These are phyloP conservation scores for Ifrita kowaldi DNA, from an alignment of 2,113 vertebrate species.

Conservation along the genomic window DNA sequence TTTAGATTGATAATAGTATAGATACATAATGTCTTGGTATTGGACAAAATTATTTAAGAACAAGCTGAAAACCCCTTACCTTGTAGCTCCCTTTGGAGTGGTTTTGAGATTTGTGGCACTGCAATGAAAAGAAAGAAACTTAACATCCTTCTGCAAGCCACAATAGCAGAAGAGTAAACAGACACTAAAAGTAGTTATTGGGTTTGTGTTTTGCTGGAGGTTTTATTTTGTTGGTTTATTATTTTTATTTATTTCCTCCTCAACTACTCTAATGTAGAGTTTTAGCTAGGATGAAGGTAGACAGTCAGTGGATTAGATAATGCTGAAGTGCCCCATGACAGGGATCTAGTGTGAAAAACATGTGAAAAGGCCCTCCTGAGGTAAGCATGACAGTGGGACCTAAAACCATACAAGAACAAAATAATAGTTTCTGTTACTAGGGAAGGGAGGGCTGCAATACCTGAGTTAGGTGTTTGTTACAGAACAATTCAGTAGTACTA, in stretches of 20 bases:
- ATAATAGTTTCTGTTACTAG: not conserved
- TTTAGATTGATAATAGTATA: not conserved
- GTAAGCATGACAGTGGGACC: not conserved
- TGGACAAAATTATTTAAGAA: not conserved
- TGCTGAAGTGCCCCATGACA: not conserved
- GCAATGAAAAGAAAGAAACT: not conserved
- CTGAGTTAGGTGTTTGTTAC: fast-evolving
- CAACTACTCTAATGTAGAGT: not conserved
- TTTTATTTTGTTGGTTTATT: not conserved
- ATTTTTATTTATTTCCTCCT: not conserved
- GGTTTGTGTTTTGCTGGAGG: not conserved
- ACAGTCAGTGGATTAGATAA: not conserved
- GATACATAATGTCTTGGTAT: not conserved
- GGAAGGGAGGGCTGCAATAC: not conserved
- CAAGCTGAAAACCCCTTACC: not conserved
- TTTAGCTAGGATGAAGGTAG: not conserved
- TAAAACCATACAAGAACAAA: not conserved
- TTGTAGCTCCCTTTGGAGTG: not conserved
- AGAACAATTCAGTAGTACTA: not conserved
- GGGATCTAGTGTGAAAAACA: not conserved
- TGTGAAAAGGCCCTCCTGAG: not conserved
- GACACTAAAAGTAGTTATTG: not conserved
- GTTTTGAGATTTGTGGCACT: not conserved
- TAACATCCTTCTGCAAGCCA: not conserved
- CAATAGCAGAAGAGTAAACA: not conserved